Evolutionary conservation across 2,797 vertebrate species (phyloP).

Genomic region (Rhadinocentrus ornatus): DNA sequence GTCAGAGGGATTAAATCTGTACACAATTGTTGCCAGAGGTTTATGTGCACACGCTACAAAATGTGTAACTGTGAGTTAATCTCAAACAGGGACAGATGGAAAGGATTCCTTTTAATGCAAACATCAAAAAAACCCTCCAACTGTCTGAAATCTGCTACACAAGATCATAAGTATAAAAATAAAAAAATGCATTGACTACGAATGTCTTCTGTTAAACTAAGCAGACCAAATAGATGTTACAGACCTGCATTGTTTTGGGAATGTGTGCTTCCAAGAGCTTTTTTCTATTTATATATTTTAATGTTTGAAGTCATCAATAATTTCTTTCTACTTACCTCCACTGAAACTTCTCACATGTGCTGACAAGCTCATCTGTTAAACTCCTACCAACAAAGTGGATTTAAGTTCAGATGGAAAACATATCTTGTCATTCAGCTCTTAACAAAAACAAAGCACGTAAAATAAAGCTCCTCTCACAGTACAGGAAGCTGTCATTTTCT

Average conservation of each 20-base stretch:
- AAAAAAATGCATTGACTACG: background rate
- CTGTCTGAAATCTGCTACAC: background rate
- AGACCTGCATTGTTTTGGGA: background rate
- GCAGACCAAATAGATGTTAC: background rate
- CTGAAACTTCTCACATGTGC: slow-evolving; percentile 14
- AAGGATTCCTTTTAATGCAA: slow-evolving; percentile 37
- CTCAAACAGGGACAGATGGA: slow-evolving; percentile 34
- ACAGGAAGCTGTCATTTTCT: slow-evolving; percentile 71
- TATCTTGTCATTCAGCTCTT: slow-evolving; percentile 28
- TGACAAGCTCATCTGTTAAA: slow-evolving; percentile 36
- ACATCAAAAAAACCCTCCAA: slow-evolving; percentile 11
- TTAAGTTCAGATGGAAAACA: slow-evolving; percentile 32
- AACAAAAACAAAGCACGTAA: slow-evolving; percentile 45
- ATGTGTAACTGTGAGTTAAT: background rate
- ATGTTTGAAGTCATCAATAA: slow-evolving; percentile 9
- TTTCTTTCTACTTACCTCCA: background rate
- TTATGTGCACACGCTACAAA: background rate
- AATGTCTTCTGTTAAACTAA: background rate
- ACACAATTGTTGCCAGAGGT: background rate
- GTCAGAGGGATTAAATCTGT: background rate
- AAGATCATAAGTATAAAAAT: background rate
- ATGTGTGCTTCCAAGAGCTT: slow-evolving; percentile 10
- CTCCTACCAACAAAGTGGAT: slow-evolving; percentile 24
- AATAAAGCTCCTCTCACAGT: slow-evolving; percentile 39
- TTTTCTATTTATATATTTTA: slow-evolving; percentile 10